Evolutionary conservation across 2,888 invertebrate species (phyloP), one percentile per base, ranked within the genome.

Genomic region (Drosophila engyochracea): DNA sequence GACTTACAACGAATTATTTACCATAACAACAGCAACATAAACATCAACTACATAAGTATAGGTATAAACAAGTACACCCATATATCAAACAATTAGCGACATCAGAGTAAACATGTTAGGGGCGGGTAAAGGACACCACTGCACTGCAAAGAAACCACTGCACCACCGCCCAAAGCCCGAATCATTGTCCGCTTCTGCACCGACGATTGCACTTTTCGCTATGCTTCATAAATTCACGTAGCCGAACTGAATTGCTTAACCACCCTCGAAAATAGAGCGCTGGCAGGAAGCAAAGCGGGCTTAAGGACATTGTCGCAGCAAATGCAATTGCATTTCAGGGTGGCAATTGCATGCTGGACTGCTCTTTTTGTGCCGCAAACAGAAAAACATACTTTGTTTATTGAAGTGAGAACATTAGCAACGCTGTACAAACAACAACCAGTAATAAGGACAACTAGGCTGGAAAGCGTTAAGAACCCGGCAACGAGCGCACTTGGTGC

Each of bases 61-160:
- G 63, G 53, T 53, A 47, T 49, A 58, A 58, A 63, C 72, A 79
- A 68, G 70, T 72, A 76, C 58, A 73, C 31, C 68, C 66, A 89
- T 86, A 84, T 79, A 84, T 89, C 81, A 81, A 89, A 70, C 86
- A 87, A 87, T 87, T 89, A 87, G 89, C 86, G 82, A 82, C 86
- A 82, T 76, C 60, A 74, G 82, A 81, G 75, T 83, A 84, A 86
- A 79, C 86, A 88, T 63, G 70, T 64, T 67, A 63, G 35, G 62
- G 30, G 31, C 58, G 25, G 31, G 2, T 22, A 54, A 25, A 16
- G 25, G 25, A 22, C 53, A 30, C 53, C 4, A 53, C 19, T 51
- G 47, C 16, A 51, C 28, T 51, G 19, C 19, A 31, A 33, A 22
- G 53, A 33, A 53, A 53, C 53, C 33, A 33, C 33, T 54, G 22